Evolutionary conservation across 2,797 vertebrate genomes (phyloP).

Genomic region (Crenichthys baileyi): DNA sequence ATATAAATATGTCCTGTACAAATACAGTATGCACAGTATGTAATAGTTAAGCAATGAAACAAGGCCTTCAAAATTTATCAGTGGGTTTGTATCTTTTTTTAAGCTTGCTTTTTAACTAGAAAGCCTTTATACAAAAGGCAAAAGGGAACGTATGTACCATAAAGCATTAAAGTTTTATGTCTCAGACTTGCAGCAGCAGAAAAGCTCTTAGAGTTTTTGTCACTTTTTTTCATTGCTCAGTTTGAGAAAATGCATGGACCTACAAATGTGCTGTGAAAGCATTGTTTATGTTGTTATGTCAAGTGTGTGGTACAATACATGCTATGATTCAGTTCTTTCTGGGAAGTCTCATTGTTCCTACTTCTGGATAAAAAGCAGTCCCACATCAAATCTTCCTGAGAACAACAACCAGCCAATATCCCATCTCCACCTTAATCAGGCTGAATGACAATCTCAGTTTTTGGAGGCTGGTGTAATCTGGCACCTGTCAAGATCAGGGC

Average conservation of each 20-base stretch:
- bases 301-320: conserved; percentile 25
- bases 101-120: not conserved
- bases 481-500: conserved; percentile 43
- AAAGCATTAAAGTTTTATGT: conserved; percentile 17
- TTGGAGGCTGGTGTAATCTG: conserved; percentile 49
- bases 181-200: conserved; percentile 19
- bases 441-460: conserved; percentile 35
- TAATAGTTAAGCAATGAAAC: too few species aligned
- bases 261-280: conserved; percentile 30
- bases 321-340: conserved; percentile 35
- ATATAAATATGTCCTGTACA: too few species aligned
- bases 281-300: conserved; percentile 48
- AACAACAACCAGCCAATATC: conserved; percentile 39
- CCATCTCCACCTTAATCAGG: conserved; percentile 35
- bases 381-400: conserved; percentile 63
- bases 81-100: not conserved
- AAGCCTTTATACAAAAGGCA: not conserved
- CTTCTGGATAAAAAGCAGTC: conserved; percentile 28
- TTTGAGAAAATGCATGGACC: conserved; percentile 54
- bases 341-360: conserved; percentile 43
- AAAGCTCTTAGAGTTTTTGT: conserved; percentile 21
- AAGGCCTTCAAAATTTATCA: not conserved
- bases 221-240: conserved; percentile 22
- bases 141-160: conserved; percentile 7
- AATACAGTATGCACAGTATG: too few species aligned